Conservation (phyloP, 2,113 vertebrate genomes). For the Larimichthys polyactis region DNA sequence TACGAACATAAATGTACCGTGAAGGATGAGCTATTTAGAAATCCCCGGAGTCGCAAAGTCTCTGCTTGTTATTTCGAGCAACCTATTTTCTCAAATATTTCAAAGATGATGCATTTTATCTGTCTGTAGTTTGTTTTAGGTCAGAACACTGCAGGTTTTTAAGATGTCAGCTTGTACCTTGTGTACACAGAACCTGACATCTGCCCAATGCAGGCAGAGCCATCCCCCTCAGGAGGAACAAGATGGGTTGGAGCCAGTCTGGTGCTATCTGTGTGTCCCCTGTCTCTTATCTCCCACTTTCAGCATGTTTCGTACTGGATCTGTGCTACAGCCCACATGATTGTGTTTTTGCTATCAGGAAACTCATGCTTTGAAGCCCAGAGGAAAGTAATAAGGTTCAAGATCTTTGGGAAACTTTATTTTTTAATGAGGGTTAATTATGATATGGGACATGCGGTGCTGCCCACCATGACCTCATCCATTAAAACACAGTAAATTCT, state of each 20-base stretch:
- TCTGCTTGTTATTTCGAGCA: constrained; percentile 6
- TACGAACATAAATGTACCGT: constrained; percentile 37
- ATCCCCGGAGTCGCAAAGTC: constrained; percentile 23
- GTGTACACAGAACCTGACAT: constrained; percentile 28
- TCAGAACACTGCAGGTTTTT: constrained; percentile 19
- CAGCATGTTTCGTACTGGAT: constrained; percentile 55
- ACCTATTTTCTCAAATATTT: neutral
- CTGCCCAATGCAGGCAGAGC: constrained; percentile 27
- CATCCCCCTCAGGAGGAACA: constrained; percentile 41
- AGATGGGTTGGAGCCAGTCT: constrained; percentile 27
- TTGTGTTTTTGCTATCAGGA: constrained; percentile 35
- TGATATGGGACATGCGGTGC: neutral
- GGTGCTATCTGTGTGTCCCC: constrained; percentile 44
- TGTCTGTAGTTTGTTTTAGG: constrained; percentile 15
- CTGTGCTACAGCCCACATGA: constrained; percentile 36
- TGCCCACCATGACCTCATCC: neutral
- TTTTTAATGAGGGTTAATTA: constrained; percentile 9
- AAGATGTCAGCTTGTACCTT: constrained; percentile 18
- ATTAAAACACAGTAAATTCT: neutral
- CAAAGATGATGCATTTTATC: neutral
- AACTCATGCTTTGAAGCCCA: neutral
- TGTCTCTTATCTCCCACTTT: constrained; percentile 71
- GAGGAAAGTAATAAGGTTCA: neutral
- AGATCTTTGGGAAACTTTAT: constrained; percentile 9
- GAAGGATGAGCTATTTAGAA: constrained; percentile 41